Evolutionary conservation across 2,888 invertebrate species (phyloP).

Genomic region (Sarcophaga carnaria): DNA sequence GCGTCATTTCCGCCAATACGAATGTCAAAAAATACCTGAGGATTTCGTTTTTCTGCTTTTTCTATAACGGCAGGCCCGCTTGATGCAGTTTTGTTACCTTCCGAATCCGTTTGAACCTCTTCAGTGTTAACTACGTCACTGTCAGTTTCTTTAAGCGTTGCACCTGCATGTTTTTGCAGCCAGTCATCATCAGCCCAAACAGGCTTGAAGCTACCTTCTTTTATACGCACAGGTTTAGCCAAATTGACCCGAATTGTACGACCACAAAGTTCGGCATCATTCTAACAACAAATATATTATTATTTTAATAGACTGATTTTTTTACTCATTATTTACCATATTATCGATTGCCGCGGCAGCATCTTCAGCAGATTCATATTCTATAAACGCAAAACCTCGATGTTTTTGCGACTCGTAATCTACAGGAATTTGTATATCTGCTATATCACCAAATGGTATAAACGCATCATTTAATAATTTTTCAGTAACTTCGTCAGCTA

Average conservation of each 20-base stretch:
- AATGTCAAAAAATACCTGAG: conserved; percentile 98
- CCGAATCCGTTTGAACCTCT: conserved; percentile 78
- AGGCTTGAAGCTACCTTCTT: conserved; percentile 96
- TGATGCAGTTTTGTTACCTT: conserved; percentile 71
- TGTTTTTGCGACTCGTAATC: conserved; percentile 99
- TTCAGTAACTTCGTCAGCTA: conserved; percentile 97
- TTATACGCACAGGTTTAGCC: conserved; percentile 97
- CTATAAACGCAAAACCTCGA: conserved; percentile 99
- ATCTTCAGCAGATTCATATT: conserved; percentile 98
- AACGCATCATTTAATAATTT: conserved; percentile 98
- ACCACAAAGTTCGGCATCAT: conserved; percentile 98
- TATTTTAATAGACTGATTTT: background rate
- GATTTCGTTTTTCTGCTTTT: conserved; percentile 84
- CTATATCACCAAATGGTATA: conserved; percentile 98
- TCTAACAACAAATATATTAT: conserved; percentile 83
- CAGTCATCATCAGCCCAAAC: conserved; percentile 99
- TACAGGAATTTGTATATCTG: conserved; percentile 97
- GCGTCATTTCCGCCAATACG: conserved; percentile 93
- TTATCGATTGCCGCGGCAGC: conserved; percentile 99
- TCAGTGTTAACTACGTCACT: conserved; percentile 76
- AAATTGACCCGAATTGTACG: conserved; percentile 97
- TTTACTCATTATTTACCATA: conserved; percentile 86
- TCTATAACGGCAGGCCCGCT: conserved; percentile 78
- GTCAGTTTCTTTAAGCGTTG: conserved; percentile 84
- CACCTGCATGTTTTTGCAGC: conserved; percentile 98